Evolutionary conservation across 2,797 vertebrate species (phyloP).

Genomic region (Scomberomorus guttatus): DNA sequence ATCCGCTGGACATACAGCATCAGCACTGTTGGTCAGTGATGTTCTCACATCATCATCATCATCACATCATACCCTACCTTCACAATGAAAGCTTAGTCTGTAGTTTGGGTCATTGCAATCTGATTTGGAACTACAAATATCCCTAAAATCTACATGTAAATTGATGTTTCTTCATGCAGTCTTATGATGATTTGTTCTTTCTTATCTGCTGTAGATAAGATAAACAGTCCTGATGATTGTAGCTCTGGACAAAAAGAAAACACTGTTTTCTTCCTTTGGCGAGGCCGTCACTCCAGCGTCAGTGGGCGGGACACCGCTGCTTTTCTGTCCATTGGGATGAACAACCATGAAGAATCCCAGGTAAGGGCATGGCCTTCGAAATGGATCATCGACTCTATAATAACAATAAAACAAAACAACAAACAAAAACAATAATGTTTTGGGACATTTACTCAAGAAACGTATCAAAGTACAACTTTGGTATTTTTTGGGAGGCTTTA

Average conservation of each 20-base stretch:
- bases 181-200: neutral
- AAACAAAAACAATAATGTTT: neutral
- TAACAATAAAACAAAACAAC: too few species aligned
- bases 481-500: neutral
- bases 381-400: neutral
- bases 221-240: slow-evolving; percentile 41
- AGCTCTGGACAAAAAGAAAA: slow-evolving; percentile 50
- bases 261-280: slow-evolving; percentile 85
- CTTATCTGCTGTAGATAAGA: slow-evolving; percentile 44
- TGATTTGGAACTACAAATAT: neutral
- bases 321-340: slow-evolving; percentile 79
- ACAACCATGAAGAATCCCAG: slow-evolving; percentile 72
- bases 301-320: slow-evolving; percentile 79
- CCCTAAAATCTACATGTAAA: neutral
- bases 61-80: neutral
- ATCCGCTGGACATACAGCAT: slow-evolving; percentile 84
- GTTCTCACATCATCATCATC: neutral
- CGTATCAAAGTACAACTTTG: neutral
- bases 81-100: neutral
- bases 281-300: slow-evolving; percentile 77
- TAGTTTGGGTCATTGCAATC: too few species aligned
- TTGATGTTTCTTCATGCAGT: neutral
- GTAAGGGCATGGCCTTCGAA: slow-evolving; percentile 40
- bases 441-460: neutral
- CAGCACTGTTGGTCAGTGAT: slow-evolving; percentile 67